A percentile compares a stretch with the other conserved stretches of the same genome.
Conservation (phyloP, 2,888 invertebrate species). For the Philopedon plagiatum region DNA sequence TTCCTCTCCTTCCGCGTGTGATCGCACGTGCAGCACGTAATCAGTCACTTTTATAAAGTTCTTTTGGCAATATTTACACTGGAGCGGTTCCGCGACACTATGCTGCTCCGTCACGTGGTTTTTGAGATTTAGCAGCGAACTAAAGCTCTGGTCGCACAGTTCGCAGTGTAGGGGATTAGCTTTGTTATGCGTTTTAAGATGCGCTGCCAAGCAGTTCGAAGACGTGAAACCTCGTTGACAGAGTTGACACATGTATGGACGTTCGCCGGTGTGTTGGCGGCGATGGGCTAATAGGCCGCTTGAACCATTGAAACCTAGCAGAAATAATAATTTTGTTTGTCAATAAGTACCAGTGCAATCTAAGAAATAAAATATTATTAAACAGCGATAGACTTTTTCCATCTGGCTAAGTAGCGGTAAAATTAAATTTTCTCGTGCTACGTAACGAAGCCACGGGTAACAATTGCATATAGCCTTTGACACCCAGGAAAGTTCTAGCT, state of each 20-base stretch:
- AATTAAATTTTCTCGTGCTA: no score
- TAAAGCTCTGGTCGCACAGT: slow-evolving; percentile 39
- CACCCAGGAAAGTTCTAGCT: no score
- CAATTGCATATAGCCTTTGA: no score
- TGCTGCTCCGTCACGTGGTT: slow-evolving; percentile 34
- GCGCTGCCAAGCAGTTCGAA: slow-evolving; percentile 67
- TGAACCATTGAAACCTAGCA: slow-evolving; percentile 67
- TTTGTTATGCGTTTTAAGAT: slow-evolving; percentile 67
- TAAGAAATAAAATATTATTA: no score
- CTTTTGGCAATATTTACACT: slow-evolving; percentile 33
- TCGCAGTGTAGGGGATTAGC: slow-evolving; percentile 31
- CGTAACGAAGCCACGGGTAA: no score
- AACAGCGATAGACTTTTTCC: no score
- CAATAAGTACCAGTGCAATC: no score
- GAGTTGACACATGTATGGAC: slow-evolving; percentile 65
- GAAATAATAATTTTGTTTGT: neutral
- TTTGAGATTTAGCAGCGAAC: slow-evolving; percentile 20
- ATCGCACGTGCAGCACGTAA: slow-evolving; percentile 35
- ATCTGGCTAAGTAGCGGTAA: no score
- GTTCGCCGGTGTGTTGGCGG: slow-evolving; percentile 66
- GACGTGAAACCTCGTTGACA: slow-evolving; percentile 67
- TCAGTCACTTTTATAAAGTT: slow-evolving; percentile 27
- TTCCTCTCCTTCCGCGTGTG: slow-evolving; percentile 27
- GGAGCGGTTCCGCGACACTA: slow-evolving; percentile 20
- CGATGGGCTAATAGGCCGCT: slow-evolving; percentile 66